phyloP scores from a whole-genome alignment of 2,797 vertebrate species.

The Heteromormyrus szaboi region DNA sequence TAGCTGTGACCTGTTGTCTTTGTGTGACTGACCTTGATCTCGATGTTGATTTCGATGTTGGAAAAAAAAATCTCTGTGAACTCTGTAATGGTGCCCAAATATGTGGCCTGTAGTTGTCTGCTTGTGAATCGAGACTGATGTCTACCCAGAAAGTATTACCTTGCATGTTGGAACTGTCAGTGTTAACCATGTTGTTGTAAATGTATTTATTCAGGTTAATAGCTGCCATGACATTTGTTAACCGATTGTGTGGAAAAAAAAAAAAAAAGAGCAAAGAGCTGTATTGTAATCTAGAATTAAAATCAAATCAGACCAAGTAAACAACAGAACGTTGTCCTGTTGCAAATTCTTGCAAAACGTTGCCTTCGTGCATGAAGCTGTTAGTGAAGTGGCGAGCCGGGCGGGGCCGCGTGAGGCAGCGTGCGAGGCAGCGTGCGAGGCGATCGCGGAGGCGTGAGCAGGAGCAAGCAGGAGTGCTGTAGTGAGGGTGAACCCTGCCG shows the following conservation, averaged over 20 bases:
- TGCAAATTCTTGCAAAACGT: conserved; percentile 52
- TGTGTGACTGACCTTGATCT: conserved; percentile 37
- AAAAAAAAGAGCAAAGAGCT: conserved; percentile 36
- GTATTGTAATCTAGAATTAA: conserved; percentile 70
- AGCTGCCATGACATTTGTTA: conserved; percentile 51
- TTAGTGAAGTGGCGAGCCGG: not conserved
- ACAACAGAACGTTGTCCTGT: conserved; percentile 58
- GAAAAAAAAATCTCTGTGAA: conserved; percentile 36
- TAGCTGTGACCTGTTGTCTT: conserved; percentile 43
- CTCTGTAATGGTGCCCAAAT: conserved; percentile 52
- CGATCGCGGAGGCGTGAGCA: conserved; percentile 29
- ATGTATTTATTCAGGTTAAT: conserved; percentile 59
- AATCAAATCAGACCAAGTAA: conserved; percentile 54
- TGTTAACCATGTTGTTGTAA: conserved; percentile 60
- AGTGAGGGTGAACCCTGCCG: conserved; percentile 26
- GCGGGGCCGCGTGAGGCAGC: not conserved
- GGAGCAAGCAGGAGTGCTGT: conserved; percentile 35
- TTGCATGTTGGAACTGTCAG: conserved; percentile 61
- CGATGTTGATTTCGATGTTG: conserved; percentile 31
- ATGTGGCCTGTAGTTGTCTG: conserved; percentile 47
- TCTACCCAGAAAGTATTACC: conserved; percentile 32
- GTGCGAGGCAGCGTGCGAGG: not conserved
- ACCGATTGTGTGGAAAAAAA: conserved; percentile 46
- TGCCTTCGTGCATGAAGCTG: not conserved
- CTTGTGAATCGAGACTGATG: conserved; percentile 51